Percentiles rank a stretch among this genome's conserved stretches.
Conservation (phyloP, 2,113 vertebrate genomes). For the Mastomys natalensis region DNA sequence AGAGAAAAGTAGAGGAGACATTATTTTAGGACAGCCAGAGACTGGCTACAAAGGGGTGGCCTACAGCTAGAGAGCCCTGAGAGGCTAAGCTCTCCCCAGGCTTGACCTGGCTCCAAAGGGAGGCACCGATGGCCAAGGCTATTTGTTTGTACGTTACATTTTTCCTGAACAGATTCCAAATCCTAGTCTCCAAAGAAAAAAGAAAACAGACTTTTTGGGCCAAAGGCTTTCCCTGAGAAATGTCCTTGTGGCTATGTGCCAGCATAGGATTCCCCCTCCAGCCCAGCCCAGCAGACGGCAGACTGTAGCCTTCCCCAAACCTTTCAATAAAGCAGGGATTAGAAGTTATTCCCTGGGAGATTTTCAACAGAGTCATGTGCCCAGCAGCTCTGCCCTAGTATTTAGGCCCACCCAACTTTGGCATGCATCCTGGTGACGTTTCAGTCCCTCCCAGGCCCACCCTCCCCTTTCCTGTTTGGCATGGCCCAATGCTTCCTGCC, state of each 20-base stretch:
- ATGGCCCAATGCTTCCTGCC: neutral
- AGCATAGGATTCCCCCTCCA: constrained; percentile 57
- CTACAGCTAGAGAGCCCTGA: neutral
- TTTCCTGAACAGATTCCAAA: constrained; percentile 83
- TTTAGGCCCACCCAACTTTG: neutral
- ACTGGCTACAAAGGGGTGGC: constrained; percentile 40
- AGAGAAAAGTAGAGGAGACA: neutral
- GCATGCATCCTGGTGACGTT: neutral
- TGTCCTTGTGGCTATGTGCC: constrained; percentile 51
- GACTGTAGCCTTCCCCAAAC: constrained; percentile 31
- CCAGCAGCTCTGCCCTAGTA: constrained; percentile 21
- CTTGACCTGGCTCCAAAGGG: constrained; percentile 51
- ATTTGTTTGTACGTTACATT: constrained; percentile 82
- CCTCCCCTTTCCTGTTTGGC: constrained; percentile 33
- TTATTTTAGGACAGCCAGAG: neutral
- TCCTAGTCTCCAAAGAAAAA: constrained; percentile 79
- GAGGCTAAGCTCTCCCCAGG: constrained; percentile 30
- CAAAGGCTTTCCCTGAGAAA: constrained; percentile 81
- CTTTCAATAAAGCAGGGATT: constrained; percentile 4
- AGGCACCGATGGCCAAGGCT: constrained; percentile 77
- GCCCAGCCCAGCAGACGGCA: constrained; percentile 1
- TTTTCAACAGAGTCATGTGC: neutral
- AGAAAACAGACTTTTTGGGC: constrained; percentile 67
- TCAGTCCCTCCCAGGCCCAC: neutral
- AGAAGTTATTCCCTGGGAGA: constrained; percentile 6